A percentile compares a stretch with the other conserved stretches of the same genome.
phyloP scores from a whole-genome alignment of 1,140 invertebrate species.

The Hetaerina americana region DNA sequence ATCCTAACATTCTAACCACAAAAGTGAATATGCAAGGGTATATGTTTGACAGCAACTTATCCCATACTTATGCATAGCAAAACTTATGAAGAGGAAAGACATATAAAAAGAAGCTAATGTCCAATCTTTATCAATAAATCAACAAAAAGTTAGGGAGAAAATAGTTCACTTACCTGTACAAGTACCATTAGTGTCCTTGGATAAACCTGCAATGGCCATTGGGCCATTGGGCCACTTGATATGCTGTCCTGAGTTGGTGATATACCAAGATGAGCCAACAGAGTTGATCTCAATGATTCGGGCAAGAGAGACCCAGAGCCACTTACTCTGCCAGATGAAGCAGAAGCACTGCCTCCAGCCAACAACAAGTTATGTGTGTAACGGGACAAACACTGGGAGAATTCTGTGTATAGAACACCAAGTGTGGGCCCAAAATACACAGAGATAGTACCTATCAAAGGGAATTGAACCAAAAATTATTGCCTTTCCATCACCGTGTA shows the following conservation, averaged over 20 bases:
- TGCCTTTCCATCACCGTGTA: too few relatives aligned
- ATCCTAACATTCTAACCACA: too few relatives aligned
- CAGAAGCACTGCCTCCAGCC: neutral
- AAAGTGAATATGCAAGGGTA: too few relatives aligned
- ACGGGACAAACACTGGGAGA: constrained; percentile 61
- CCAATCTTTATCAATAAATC: constrained; percentile 13
- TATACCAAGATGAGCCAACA: constrained; percentile 61
- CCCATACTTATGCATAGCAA: too few relatives aligned
- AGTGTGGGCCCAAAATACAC: constrained; percentile 54
- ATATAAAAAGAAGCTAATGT: constrained; percentile 16
- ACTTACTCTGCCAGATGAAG: neutral
- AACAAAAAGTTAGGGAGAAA: neutral
- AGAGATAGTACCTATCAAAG: constrained; percentile 51
- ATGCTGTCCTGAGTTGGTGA: constrained; percentile 40
- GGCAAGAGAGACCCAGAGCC: constrained; percentile 49
- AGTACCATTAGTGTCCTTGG: constrained; percentile 70
- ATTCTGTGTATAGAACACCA: constrained; percentile 58
- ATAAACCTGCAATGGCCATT: constrained; percentile 74
- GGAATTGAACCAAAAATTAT: constrained; percentile 16
- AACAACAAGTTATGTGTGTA: constrained; percentile 70
- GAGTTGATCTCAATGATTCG: constrained; percentile 51
- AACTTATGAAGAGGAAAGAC: constrained; percentile 12
- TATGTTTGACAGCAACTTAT: too few relatives aligned
- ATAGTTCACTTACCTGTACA: constrained; percentile 44
- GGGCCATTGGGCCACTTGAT: constrained; percentile 29